phyloP scores from a whole-genome alignment of 2,888 invertebrate genomes.

The Watsonalla binaria region DNA sequence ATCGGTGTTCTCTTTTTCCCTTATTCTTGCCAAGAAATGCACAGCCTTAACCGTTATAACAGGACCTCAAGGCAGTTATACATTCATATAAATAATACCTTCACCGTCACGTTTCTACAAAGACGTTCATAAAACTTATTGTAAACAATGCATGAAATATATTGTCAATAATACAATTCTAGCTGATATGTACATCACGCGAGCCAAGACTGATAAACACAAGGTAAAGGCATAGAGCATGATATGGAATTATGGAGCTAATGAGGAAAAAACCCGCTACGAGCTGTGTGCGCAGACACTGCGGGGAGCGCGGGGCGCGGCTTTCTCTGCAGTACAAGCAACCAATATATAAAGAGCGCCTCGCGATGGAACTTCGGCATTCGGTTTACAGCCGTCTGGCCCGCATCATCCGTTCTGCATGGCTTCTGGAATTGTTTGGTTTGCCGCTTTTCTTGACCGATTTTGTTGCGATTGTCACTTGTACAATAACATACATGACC shows the following conservation, averaged over 20 bases:
- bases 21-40: too few species aligned
- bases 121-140: too few species aligned
- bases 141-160: slow-evolving; percentile 9
- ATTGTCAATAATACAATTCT: slow-evolving; percentile 25
- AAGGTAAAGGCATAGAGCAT: slow-evolving; percentile 57
- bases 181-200: slow-evolving; percentile 47
- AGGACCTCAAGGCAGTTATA: too few species aligned
- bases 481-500: slow-evolving; percentile 59
- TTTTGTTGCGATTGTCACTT: slow-evolving; percentile 54
- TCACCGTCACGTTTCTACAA: too few species aligned
- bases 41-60: too few species aligned
- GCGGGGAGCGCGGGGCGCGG: slow-evolving; percentile 67
- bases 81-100: too few species aligned
- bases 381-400: slow-evolving; percentile 77
- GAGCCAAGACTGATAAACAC: slow-evolving; percentile 65
- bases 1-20: background rate
- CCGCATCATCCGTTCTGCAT: slow-evolving; percentile 61
- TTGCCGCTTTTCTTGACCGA: slow-evolving; percentile 48
- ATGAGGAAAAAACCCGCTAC: slow-evolving; percentile 78
- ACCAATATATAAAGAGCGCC: slow-evolving; percentile 72
- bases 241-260: slow-evolving; percentile 67
- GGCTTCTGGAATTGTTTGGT: slow-evolving; percentile 50
- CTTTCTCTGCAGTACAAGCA: slow-evolving; percentile 70
- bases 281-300: slow-evolving; percentile 50
- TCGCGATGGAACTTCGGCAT: slow-evolving; percentile 74